These are phyloP conservation scores for Apistogramma diplotaenia DNA, from an alignment of 2,113 vertebrate genomes.

Conservation along the genomic window DNA sequence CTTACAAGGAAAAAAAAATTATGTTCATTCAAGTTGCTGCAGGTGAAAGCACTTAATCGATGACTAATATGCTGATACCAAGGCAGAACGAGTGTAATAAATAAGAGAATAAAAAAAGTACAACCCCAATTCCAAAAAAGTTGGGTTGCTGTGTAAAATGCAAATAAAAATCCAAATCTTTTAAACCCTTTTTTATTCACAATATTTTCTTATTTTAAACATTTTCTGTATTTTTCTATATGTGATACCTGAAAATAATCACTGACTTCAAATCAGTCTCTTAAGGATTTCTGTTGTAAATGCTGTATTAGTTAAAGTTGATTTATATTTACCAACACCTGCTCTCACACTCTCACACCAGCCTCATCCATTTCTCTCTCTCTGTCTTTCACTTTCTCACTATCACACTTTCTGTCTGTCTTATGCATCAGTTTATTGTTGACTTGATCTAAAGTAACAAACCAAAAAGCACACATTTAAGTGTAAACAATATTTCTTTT, in stretches of 20 bases:
- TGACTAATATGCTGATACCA: neutral
- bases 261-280: neutral
- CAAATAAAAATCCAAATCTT: too few relatives aligned
- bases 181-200: neutral
- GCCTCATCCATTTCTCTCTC: neutral
- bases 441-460: constrained; percentile 39
- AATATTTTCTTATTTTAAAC: neutral
- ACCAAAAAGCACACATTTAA: constrained; percentile 20
- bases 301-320: neutral
- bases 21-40: neutral
- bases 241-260: too few relatives aligned
- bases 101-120: neutral
- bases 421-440: neutral
- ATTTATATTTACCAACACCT: neutral
- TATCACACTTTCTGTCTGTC: neutral
- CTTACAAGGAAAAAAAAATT: too few relatives aligned
- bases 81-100: neutral
- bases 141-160: neutral
- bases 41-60: neutral
- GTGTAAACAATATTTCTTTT: constrained; percentile 31
- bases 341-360: constrained; percentile 1
- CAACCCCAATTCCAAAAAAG: neutral
- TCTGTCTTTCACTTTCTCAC: neutral
- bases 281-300: neutral
- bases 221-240: neutral